phyloP scores from a whole-genome alignment of 2,113 vertebrate species.

The Ursus arctos region DNA sequence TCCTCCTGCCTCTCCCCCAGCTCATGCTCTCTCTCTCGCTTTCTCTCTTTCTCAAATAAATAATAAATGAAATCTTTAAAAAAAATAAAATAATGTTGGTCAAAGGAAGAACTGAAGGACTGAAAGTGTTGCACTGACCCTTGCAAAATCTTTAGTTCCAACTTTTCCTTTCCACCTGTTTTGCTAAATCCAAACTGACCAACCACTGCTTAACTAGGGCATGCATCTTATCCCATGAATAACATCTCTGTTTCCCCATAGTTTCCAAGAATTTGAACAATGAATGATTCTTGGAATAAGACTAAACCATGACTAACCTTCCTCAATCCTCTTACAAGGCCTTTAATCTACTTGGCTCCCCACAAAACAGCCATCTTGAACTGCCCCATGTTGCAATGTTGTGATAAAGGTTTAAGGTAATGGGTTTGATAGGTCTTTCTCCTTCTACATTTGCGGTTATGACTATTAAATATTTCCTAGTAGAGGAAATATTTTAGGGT shows the following conservation, averaged over 20 bases:
- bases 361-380: neutral
- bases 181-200: neutral
- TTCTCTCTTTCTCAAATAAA: neutral
- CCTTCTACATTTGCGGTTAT: neutral
- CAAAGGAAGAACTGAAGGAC: neutral
- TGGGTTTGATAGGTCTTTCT: neutral
- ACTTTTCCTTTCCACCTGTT: fast-evolving
- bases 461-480: neutral
- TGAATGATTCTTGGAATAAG: neutral
- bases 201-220: neutral
- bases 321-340: neutral
- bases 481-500: neutral
- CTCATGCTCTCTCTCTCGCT: neutral
- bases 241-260: neutral
- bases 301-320: neutral
- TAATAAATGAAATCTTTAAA: neutral
- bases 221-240: neutral
- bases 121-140: neutral
- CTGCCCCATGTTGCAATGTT: neutral
- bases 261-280: neutral
- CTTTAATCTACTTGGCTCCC: neutral
- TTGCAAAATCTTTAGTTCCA: neutral
- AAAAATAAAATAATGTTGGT: neutral
- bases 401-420: neutral
- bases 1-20: neutral